Evolutionary conservation across 2,797 vertebrate genomes (phyloP), one percentile per base, ranked within the genome.

Genomic region (Chanos chanos): DNA sequence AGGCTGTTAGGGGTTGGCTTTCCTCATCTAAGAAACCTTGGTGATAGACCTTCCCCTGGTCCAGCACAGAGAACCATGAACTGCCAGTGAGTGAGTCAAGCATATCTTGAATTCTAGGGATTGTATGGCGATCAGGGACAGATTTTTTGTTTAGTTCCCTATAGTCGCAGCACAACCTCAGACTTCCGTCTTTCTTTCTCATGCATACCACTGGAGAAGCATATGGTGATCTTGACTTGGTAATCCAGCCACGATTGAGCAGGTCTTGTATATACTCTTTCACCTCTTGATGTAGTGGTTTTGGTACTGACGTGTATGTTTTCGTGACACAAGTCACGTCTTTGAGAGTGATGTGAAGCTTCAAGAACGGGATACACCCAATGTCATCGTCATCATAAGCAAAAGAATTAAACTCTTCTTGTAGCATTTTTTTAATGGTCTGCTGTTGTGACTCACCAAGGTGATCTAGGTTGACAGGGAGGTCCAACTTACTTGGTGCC

Each of bases 1-100:
- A 68, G 10, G 21, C 49, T 18, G 2, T 53, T 4, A n/a, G 18
- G 25, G 48, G 48, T n/a, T n/a, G n/a, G n/a, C n/a, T n/a, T n/a
- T n/a, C n/a, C n/a, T n/a, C n/a, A n/a, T n/a, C n/a, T n/a, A 52
- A 13, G 24, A 61, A 61, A 12, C 58, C 58, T 7, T 51, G 24
- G 10, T 51, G 47, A n/a, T 51, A 41, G 8, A 45, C 24, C 5
- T 50, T 50, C 3, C 45, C 54, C 22, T 60, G 49, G 12, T 47
- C 31, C 1, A 39, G 31, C 1, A 47, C 33, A 1, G 40, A 53
- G 15, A 60, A 61, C 57, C 40, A 61, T 22, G n/a, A n/a, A n/a
- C n/a, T n/a, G n/a, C n/a, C n/a, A n/a, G n/a, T n/a, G n/a, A n/a
- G n/a, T n/a, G n/a, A 44, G 7, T 53, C 49, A 12, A 66, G 3